Evolutionary conservation across 2,113 vertebrate genomes (phyloP).

Genomic region (Fulmarus glacialis): DNA sequence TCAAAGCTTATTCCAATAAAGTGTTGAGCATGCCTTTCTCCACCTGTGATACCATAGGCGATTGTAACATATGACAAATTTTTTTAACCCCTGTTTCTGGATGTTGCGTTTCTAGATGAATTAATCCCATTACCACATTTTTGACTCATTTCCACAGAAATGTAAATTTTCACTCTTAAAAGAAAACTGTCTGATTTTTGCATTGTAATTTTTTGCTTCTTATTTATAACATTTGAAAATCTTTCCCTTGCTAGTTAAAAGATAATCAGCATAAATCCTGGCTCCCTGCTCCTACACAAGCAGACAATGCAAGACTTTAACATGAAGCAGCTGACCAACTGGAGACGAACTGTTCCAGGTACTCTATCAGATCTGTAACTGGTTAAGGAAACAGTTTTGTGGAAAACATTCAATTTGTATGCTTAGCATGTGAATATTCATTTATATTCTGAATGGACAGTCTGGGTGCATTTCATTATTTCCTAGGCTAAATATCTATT

Average conservation of each 20-base stretch:
- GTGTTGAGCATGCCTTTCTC: neutral
- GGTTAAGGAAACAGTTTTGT: neutral
- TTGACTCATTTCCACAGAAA: neutral
- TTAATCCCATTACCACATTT: neutral
- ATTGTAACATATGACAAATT: accelerated
- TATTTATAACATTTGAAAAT: neutral
- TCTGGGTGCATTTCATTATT: neutral
- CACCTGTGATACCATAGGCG: neutral
- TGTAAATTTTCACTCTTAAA: neutral
- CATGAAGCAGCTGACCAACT: neutral
- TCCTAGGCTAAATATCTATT: neutral
- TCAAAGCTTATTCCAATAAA: neutral
- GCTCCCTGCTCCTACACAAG: neutral
- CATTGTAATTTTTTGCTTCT: neutral
- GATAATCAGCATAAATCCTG: neutral
- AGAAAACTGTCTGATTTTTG: neutral
- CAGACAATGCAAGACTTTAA: neutral
- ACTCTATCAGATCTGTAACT: neutral
- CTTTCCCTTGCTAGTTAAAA: neutral
- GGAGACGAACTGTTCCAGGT: neutral
- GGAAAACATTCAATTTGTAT: neutral
- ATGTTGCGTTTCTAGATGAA: neutral
- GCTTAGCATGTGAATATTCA: neutral
- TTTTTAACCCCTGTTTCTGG: neutral
- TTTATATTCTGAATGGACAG: neutral